Evolutionary conservation across 2,113 vertebrate species (phyloP).

Genomic region (Thunnus maccoyii): DNA sequence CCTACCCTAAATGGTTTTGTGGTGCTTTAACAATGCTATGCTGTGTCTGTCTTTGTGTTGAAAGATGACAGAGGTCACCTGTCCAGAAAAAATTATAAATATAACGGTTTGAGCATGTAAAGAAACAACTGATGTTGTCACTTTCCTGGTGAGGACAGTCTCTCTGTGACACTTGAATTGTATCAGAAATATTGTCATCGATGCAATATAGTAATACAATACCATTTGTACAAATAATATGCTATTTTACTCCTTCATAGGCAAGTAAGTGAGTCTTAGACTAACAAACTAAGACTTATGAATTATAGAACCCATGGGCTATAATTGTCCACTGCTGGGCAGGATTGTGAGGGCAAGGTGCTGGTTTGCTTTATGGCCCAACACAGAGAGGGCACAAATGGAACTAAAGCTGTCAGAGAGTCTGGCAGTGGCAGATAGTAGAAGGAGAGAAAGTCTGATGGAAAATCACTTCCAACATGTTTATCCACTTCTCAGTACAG

Average conservation of each 20-base stretch:
- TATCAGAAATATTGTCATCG: not conserved
- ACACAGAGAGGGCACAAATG: not conserved
- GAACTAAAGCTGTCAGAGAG: conserved; percentile 24
- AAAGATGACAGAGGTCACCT: too few relatives aligned
- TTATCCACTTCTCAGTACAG: conserved; percentile 20
- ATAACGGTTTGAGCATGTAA: too few relatives aligned
- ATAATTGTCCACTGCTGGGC: not conserved
- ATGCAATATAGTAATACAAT: too few relatives aligned
- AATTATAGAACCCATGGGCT: too few relatives aligned
- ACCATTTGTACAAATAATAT: not conserved
- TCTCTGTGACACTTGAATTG: not conserved
- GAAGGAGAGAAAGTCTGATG: conserved; percentile 36
- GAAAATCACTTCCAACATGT: conserved; percentile 32
- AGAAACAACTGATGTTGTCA: too few relatives aligned
- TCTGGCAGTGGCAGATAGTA: conserved; percentile 44
- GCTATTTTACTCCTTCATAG: not conserved
- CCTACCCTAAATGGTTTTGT: too few relatives aligned
- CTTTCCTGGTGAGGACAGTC: too few relatives aligned
- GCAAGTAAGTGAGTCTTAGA: not conserved
- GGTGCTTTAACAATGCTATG: too few relatives aligned
- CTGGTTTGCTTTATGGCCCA: not conserved
- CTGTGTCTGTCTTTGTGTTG: too few relatives aligned
- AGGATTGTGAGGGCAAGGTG: not conserved
- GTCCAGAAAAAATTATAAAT: too few relatives aligned
- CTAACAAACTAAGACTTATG: not conserved